These are phyloP conservation scores for Tragelaphus imberbis DNA, from an alignment of 2,113 vertebrate species.

Conservation along the genomic window DNA sequence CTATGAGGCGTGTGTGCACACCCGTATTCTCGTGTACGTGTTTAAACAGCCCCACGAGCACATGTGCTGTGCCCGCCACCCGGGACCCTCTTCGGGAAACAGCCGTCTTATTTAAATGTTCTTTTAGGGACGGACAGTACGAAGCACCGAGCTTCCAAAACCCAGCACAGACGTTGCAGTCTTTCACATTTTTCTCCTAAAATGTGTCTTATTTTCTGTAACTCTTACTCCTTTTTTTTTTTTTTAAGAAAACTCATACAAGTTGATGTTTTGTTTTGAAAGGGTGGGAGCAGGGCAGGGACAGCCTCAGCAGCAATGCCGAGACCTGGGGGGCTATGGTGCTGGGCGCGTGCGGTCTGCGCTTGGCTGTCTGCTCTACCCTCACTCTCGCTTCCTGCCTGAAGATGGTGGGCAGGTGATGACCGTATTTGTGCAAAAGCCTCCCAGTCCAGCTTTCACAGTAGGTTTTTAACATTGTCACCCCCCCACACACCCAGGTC, in stretches of 20 bases:
- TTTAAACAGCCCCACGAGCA: constrained; percentile 59
- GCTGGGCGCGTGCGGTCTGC: accelerated
- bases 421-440: neutral
- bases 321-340: neutral
- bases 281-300: neutral
- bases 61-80: neutral
- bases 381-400: neutral
- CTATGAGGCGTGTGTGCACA: constrained; percentile 61
- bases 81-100: neutral
- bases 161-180: constrained; percentile 49
- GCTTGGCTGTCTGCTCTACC: neutral
- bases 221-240: constrained; percentile 13
- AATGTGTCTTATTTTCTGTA: constrained; percentile 18
- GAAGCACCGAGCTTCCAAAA: constrained; percentile 49
- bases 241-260: neutral
- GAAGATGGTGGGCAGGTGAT: neutral
- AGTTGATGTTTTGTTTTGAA: neutral
- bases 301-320: neutral
- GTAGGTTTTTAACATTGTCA: neutral
- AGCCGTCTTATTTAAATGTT: constrained; percentile 65
- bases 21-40: neutral
- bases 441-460: neutral
- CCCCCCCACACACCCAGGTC: neutral
- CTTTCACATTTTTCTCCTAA: constrained; percentile 47
- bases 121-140: constrained; percentile 63